These are phyloP conservation scores for Margarornis squamiger DNA, from an alignment of 2,797 vertebrate species.

Conservation along the genomic window DNA sequence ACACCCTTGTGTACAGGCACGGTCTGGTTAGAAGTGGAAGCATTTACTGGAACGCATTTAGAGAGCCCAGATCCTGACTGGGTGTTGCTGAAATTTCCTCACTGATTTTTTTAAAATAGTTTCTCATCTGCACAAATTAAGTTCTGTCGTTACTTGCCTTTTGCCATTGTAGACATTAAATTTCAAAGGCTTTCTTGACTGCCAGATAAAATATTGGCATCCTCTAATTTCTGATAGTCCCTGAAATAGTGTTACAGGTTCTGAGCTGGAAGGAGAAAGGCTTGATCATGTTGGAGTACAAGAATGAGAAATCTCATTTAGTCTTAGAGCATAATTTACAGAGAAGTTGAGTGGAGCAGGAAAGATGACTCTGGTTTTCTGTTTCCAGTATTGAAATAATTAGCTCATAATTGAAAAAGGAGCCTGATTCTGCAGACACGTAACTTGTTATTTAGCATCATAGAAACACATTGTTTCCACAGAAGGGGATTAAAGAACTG, in stretches of 20 bases:
- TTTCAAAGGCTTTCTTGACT: constrained; percentile 36
- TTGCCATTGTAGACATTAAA: background rate
- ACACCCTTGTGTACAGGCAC: background rate
- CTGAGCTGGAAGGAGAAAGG: background rate
- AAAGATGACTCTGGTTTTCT: background rate
- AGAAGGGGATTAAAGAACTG: background rate
- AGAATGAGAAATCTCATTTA: constrained; percentile 24
- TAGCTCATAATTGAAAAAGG: background rate
- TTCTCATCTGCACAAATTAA: constrained; percentile 21
- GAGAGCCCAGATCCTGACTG: background rate
- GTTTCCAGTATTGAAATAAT: constrained; percentile 12
- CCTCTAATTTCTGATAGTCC: background rate
- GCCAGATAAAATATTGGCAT: constrained; percentile 28
- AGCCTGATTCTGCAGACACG: background rate
- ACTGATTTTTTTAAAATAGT: constrained; percentile 18
- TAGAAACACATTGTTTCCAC: background rate
- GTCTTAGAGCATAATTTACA: constrained; percentile 22
- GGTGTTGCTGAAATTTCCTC: constrained; percentile 20
- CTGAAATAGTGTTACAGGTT: constrained; percentile 5
- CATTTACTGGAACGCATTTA: background rate
- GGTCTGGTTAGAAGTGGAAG: background rate
- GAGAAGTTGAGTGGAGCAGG: background rate
- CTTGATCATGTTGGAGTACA: background rate
- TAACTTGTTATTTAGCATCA: background rate
- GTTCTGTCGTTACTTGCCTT: constrained; percentile 25